A percentile compares a stretch with the other conserved stretches of the same genome.
phyloP scores from a whole-genome alignment of 2,888 invertebrate species.

The Plagodis dolabraria region DNA sequence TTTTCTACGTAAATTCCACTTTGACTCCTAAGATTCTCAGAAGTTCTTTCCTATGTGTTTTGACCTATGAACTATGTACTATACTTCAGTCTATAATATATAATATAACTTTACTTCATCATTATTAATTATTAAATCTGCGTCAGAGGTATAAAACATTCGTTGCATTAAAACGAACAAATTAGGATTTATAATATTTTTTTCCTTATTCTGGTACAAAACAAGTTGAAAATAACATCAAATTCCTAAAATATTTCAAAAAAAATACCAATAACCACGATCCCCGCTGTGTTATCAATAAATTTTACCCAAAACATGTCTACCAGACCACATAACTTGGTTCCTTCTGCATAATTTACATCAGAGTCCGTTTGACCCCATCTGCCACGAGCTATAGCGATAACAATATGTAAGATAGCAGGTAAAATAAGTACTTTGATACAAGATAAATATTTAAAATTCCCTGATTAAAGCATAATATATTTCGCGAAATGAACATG shows the following conservation, averaged over 20 bases:
- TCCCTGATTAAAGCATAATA: not conserved
- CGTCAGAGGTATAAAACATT: no score
- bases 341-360: conserved; percentile 9
- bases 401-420: conserved; percentile 4
- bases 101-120: no score
- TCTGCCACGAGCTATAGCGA: conserved; percentile 16
- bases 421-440: conserved; percentile 13
- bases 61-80: no score
- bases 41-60: no score
- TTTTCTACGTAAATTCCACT: no score
- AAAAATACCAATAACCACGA: not conserved
- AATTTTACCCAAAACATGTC: conserved; percentile 7
- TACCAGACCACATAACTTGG: conserved; percentile 7
- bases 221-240: not conserved
- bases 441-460: conserved; percentile 17
- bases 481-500: conserved; percentile 13
- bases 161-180: no score
- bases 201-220: not conserved
- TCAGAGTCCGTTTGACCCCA: not conserved
- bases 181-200: not conserved
- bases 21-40: no score
- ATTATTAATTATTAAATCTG: no score
- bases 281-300: conserved; percentile 16
- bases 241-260: not conserved
- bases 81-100: no score